Evolutionary conservation across 1,140 invertebrate species (phyloP).

Genomic region (Himalopsyche phryganea): DNA sequence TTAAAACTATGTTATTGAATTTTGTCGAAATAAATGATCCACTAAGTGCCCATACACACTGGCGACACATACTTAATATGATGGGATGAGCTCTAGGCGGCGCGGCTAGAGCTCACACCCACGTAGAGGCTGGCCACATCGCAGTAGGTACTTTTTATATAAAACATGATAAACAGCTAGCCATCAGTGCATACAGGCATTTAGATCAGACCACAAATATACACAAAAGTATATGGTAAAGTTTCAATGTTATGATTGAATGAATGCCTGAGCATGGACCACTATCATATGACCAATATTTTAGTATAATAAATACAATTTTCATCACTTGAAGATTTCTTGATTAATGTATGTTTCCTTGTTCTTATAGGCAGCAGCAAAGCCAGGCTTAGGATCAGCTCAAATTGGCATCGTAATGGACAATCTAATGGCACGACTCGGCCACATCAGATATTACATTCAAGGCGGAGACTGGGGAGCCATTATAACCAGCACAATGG

Average conservation of each 20-base stretch:
- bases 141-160: no score
- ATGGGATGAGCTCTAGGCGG: no score
- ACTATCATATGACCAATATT: background rate
- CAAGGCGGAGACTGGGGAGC: constrained; percentile 76
- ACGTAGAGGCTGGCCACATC: no score
- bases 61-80: no score
- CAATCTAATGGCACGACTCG: constrained; percentile 59
- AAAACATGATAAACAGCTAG: no score
- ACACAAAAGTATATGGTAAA: background rate
- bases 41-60: no score
- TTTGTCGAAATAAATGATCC: background rate
- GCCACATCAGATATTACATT: constrained; percentile 61
- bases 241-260: background rate
- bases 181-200: no score
- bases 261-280: background rate
- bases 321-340: background rate
- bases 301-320: background rate
- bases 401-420: constrained; percentile 57
- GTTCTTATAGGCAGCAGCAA: constrained; percentile 43
- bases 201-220: no score
- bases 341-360: background rate
- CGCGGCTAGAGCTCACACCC: no score
- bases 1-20: background rate
- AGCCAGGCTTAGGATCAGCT: constrained; percentile 52
- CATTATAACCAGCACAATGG: constrained; percentile 54